These are phyloP conservation scores for Eufriesea mexicana DNA, from an alignment of 1,140 invertebrate species.

Conservation along the genomic window DNA sequence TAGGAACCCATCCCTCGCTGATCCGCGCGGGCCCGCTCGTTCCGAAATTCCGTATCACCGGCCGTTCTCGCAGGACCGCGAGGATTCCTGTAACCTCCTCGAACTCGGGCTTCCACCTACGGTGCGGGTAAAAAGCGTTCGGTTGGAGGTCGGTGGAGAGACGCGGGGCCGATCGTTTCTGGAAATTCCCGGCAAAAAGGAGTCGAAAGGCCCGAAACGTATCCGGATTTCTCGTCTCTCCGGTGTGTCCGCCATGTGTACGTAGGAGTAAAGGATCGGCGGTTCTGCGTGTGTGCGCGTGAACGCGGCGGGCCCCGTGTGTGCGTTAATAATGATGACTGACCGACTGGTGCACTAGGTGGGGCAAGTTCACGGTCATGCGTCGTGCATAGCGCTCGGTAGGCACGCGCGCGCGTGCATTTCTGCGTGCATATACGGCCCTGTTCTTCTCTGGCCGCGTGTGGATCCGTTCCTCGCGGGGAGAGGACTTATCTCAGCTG, in stretches of 20 bases:
- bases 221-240: conserved; percentile 36
- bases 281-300: conserved; percentile 13
- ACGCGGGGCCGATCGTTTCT: not conserved
- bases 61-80: not conserved
- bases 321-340: conserved; percentile 75
- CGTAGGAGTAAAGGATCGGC: conserved; percentile 44
- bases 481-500: conserved; percentile 49
- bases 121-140: not conserved
- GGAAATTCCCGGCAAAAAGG: not conserved
- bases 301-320: conserved; percentile 39
- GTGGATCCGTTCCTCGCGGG: conserved; percentile 24
- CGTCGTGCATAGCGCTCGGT: conserved; percentile 62
- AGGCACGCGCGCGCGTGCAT: conserved; percentile 61
- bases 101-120: not conserved
- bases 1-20: no score
- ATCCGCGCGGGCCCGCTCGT: no score
- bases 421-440: conserved; percentile 57
- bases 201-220: conserved; percentile 7
- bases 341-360: conserved; percentile 72
- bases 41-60: no score
- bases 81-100: not conserved
- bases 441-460: conserved; percentile 28
- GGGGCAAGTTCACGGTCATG: conserved; percentile 77
- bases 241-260: conserved; percentile 35
- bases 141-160: not conserved